A percentile compares a stretch with the other conserved stretches of the same genome.
Conservation (phyloP, 2,888 invertebrate species). For the Heteromyza rotundicornis region DNA sequence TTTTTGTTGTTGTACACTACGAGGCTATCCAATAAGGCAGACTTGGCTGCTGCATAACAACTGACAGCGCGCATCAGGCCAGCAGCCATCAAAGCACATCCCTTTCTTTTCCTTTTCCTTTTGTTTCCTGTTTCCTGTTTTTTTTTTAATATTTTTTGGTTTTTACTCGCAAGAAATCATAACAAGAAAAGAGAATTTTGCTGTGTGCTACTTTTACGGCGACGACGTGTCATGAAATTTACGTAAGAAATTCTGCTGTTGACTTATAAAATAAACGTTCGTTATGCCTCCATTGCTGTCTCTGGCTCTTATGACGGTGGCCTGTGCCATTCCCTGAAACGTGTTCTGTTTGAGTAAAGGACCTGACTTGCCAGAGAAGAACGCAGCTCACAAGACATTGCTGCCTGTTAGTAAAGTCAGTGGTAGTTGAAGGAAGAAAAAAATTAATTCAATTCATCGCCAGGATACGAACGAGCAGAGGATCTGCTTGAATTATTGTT, state of each 20-base stretch:
- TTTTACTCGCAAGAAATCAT: background rate
- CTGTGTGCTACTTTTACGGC: background rate
- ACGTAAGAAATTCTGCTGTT: constrained; percentile 20
- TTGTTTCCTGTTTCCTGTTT: too few relatives aligned
- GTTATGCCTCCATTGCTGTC: constrained; percentile 8
- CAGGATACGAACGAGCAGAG: constrained; percentile 2
- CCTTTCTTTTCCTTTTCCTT: background rate
- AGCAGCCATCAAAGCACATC: background rate
- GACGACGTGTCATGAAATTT: constrained; percentile 21
- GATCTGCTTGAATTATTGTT: constrained; percentile 25
- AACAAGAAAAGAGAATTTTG: background rate
- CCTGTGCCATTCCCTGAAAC: background rate
- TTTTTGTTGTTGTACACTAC: background rate
- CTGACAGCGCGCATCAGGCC: background rate
- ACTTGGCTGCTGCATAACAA: background rate
- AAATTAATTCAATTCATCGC: constrained; percentile 23
- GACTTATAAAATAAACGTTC: constrained; percentile 21
- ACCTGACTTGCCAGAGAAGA: background rate
- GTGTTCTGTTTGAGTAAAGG: background rate
- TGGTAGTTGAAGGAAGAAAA: background rate
- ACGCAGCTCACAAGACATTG: too few relatives aligned
- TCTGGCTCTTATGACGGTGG: too few relatives aligned
- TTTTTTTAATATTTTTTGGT: background rate
- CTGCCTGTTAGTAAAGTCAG: too few relatives aligned
- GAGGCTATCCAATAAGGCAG: background rate